Conservation (phyloP, 2,797 vertebrate species). For the Alosa sapidissima region DNA sequence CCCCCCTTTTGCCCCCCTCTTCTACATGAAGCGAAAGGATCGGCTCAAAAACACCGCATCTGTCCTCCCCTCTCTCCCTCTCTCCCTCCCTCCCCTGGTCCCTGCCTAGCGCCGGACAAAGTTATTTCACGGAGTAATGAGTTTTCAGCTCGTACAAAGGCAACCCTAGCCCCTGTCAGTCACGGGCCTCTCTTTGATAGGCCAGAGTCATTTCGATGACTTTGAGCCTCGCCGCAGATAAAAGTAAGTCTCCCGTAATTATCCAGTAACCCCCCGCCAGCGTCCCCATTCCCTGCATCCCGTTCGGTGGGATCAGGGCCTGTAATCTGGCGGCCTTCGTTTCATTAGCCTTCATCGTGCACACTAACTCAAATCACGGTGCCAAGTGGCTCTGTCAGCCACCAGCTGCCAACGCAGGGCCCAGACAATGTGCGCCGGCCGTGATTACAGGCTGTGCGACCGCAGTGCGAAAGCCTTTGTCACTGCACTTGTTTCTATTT, state of each 20-base stretch:
- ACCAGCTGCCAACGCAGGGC: slow-evolving; percentile 47
- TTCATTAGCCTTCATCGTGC: slow-evolving; percentile 53
- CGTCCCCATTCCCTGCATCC: slow-evolving; percentile 1
- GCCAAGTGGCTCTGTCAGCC: slow-evolving; percentile 35
- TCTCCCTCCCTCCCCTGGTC: slow-evolving; percentile 53
- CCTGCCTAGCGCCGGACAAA: slow-evolving; percentile 70
- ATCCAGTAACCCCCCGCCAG: slow-evolving; percentile 56
- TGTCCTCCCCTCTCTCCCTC: slow-evolving; percentile 70
- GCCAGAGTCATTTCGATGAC: slow-evolving; percentile 65
- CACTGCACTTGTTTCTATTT: slow-evolving; percentile 36
- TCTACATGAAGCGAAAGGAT: not conserved
- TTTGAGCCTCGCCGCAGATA: slow-evolving; percentile 59
- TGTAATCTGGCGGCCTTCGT: slow-evolving; percentile 54
- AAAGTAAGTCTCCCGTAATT: slow-evolving; percentile 65
- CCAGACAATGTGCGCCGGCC: slow-evolving; percentile 35
- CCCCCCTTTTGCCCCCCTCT: no score
- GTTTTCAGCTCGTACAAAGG: slow-evolving; percentile 69
- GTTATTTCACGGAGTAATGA: slow-evolving; percentile 82
- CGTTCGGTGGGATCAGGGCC: slow-evolving; percentile 35
- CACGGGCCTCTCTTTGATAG: slow-evolving; percentile 70
- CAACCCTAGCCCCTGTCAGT: slow-evolving; percentile 71
- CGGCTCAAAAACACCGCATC: slow-evolving; percentile 59
- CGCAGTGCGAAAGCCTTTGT: slow-evolving; percentile 38
- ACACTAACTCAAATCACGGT: slow-evolving; percentile 62
- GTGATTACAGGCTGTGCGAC: slow-evolving; percentile 42